These are phyloP conservation scores for Eremophila alpestris DNA, from an alignment of 2,797 vertebrate species.

Conservation along the genomic window DNA sequence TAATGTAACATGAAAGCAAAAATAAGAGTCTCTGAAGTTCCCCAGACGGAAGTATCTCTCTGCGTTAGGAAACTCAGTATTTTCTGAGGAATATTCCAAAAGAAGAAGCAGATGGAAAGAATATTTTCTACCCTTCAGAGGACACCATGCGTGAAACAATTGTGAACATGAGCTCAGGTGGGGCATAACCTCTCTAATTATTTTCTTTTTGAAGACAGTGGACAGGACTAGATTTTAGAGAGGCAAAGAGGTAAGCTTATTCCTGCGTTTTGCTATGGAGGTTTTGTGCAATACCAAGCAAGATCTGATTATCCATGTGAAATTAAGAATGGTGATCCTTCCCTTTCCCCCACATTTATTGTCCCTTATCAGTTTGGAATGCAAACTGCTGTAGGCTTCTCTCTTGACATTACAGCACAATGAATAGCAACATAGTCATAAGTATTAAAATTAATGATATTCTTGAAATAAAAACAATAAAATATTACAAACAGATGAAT, in stretches of 20 bases:
- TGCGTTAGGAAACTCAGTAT: background rate
- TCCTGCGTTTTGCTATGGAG: background rate
- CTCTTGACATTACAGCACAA: background rate
- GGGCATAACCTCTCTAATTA: background rate
- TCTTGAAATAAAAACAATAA: background rate
- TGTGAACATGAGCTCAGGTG: background rate
- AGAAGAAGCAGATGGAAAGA: background rate
- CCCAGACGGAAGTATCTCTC: background rate
- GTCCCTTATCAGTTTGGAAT: background rate
- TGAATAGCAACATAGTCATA: background rate
- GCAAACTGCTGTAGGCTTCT: background rate
- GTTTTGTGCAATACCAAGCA: background rate
- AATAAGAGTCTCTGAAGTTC: background rate
- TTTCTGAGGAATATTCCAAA: background rate
- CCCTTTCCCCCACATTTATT: background rate
- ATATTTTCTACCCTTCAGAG: background rate
- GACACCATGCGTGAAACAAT: background rate
- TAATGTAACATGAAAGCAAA: background rate
- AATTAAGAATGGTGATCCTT: background rate
- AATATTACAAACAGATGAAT: accelerated
- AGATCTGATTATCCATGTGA: background rate
- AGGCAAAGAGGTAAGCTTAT: background rate
- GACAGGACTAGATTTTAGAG: background rate
- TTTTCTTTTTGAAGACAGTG: background rate
- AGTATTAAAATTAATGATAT: background rate